Conservation (phyloP, 37 sponge, comb jelly and placozoan genomes). For the Ephydatia muelleri region DNA sequence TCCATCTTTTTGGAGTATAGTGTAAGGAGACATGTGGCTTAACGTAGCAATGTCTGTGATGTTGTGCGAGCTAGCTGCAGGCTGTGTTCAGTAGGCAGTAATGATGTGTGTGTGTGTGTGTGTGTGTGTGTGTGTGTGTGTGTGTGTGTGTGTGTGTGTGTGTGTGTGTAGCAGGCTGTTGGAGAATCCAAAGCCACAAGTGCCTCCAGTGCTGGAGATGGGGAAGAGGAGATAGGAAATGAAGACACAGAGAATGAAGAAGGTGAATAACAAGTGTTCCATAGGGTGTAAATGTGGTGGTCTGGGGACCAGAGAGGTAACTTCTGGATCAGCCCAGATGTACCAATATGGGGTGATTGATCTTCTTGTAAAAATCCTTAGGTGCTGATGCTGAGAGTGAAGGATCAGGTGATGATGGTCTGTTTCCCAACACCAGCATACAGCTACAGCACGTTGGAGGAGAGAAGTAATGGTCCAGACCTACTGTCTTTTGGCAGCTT, state of each 20-base stretch:
- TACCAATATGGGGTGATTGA: no score
- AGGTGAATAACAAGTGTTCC: slow-evolving; percentile 1
- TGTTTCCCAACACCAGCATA: slow-evolving; percentile 75
- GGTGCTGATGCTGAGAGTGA: slow-evolving; percentile 30
- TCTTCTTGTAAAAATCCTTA: neutral
- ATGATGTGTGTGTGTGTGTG: neutral
- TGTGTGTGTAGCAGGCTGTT: neutral
- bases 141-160: neutral
- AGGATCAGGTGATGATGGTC: slow-evolving; percentile 29
- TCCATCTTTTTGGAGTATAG: no score
- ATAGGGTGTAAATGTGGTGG: slow-evolving; percentile 4
- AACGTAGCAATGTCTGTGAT: no score
- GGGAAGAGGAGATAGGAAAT: neutral
- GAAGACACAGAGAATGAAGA: slow-evolving; percentile 5
- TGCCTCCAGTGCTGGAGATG: neutral
- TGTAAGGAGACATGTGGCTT: no score
- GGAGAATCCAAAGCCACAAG: neutral
- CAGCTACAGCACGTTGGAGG: slow-evolving; percentile 32
- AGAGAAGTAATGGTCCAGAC: slow-evolving; percentile 31
- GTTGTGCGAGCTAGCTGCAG: no score
- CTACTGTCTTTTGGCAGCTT: no score
- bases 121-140: neutral
- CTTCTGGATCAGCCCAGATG: no score
- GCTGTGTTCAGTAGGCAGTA: no score
- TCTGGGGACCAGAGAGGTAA: neutral